Percentiles rank a stretch among this genome's conserved stretches.
These are phyloP conservation scores for Cydia pomonella DNA, from an alignment of 1,140 invertebrate species.

Conservation along the genomic window DNA sequence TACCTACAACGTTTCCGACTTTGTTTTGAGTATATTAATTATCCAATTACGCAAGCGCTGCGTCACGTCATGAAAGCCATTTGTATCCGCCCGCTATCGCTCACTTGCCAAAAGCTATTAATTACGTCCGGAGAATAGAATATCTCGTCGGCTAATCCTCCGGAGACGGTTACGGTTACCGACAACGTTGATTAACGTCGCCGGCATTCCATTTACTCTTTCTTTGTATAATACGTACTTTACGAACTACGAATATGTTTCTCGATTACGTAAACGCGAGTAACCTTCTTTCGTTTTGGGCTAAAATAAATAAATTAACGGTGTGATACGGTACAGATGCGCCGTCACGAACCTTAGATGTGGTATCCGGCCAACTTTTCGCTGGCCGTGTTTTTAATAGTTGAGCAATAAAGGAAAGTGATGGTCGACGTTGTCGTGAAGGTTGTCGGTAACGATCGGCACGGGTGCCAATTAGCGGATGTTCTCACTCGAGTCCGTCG, in stretches of 20 bases:
- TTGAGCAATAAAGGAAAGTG: conserved; percentile 47
- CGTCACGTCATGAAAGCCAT: conserved; percentile 64
- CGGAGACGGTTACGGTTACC: conserved; percentile 74
- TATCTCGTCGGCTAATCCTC: conserved; percentile 73
- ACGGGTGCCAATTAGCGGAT: conserved; percentile 40
- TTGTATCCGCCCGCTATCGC: conserved; percentile 62
- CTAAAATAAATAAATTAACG: conserved; percentile 62
- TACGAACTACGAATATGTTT: conserved; percentile 46
- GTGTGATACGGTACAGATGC: conserved; percentile 53
- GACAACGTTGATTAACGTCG: conserved; percentile 77
- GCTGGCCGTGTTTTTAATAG: conserved; percentile 35
- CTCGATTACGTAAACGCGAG: conserved; percentile 60
- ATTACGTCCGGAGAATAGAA: conserved; percentile 77
- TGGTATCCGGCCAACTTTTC: conserved; percentile 35
- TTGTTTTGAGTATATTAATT: conserved; percentile 59
- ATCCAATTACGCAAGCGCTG: conserved; percentile 66
- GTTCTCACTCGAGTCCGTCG: conserved; percentile 43
- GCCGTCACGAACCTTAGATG: conserved; percentile 47
- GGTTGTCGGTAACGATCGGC: conserved; percentile 36
- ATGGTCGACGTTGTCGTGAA: conserved; percentile 37
- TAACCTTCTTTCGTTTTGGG: conserved; percentile 66
- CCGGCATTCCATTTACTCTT: conserved; percentile 65
- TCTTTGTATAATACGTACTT: conserved; percentile 46
- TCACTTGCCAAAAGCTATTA: conserved; percentile 80
- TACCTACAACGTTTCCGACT: conserved; percentile 50